phyloP scores from a whole-genome alignment of 2,888 invertebrate genomes.

The Pediacus dermestoides region DNA sequence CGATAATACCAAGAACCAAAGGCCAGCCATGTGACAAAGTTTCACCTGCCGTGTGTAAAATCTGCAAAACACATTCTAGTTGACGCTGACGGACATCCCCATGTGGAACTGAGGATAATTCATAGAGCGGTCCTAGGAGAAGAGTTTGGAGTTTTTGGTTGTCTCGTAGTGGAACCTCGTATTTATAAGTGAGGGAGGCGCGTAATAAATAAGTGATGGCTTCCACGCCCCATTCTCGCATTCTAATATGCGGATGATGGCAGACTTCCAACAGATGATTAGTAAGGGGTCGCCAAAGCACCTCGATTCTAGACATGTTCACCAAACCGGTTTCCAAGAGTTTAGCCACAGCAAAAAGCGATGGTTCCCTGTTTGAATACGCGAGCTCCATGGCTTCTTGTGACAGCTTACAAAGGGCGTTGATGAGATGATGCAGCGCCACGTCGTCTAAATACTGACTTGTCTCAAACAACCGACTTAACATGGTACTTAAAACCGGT shows the following conservation, averaged over 20 bases:
- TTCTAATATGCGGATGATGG: slow-evolving; percentile 89
- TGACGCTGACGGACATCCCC: slow-evolving; percentile 93
- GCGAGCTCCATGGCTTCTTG: slow-evolving; percentile 97
- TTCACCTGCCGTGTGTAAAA: slow-evolving; percentile 91
- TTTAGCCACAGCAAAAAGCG: slow-evolving; percentile 95
- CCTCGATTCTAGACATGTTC: slow-evolving; percentile 88
- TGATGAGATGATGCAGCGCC: slow-evolving; percentile 91
- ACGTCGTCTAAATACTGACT: slow-evolving; percentile 92
- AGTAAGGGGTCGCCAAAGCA: slow-evolving; percentile 92
- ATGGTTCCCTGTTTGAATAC: slow-evolving; percentile 93
- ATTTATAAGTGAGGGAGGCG: slow-evolving; percentile 83
- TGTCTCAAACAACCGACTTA: slow-evolving; percentile 90
- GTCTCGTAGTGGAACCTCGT: slow-evolving; percentile 75
- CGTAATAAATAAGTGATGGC: slow-evolving; percentile 92
- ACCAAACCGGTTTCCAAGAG: slow-evolving; percentile 96
- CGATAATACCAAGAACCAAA: slow-evolving; percentile 87
- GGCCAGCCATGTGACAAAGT: slow-evolving; percentile 94
- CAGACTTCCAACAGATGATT: slow-evolving; percentile 95
- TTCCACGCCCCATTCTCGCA: slow-evolving; percentile 98
- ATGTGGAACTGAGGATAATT: slow-evolving; percentile 84
- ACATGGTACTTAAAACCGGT: slow-evolving; percentile 84
- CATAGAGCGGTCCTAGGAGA: slow-evolving; percentile 84
- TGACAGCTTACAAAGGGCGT: slow-evolving; percentile 92
- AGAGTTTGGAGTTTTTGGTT: slow-evolving; percentile 86
- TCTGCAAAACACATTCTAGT: slow-evolving; percentile 88